Evolutionary conservation across 2,888 invertebrate genomes (phyloP).

Genomic region (Sthenelais limicola): DNA sequence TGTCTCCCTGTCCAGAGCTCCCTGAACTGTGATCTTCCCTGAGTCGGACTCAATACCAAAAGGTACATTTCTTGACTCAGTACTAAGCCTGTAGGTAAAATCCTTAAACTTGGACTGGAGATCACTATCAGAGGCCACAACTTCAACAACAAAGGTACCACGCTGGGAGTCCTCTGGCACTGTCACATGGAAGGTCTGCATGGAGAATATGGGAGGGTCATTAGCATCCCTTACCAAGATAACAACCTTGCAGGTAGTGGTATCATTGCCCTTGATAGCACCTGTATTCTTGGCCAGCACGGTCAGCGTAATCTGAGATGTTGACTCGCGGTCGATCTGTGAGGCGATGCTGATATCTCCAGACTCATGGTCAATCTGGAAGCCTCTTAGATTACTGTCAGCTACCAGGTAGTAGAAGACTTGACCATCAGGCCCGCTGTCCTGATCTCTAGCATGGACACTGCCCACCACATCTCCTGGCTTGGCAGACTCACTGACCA

Average conservation of each 20-base stretch:
- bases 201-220: conserved; percentile 94
- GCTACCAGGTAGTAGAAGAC: conserved; percentile 94
- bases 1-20: conserved; percentile 62
- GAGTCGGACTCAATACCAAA: conserved; percentile 56
- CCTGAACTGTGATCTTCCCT: conserved; percentile 59
- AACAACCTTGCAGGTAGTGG: conserved; percentile 94
- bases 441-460: conserved; percentile 62
- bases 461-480: conserved; percentile 56
- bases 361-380: conserved; percentile 84
- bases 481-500: conserved; percentile 63
- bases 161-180: conserved; percentile 90
- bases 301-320: conserved; percentile 76
- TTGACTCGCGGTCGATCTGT: conserved; percentile 71
- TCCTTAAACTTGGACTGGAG: conserved; percentile 53
- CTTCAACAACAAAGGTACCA: conserved; percentile 85
- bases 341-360: conserved; percentile 87
- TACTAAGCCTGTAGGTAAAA: conserved; percentile 61
- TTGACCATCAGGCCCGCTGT: conserved; percentile 60
- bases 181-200: conserved; percentile 82
- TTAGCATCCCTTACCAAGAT: conserved; percentile 96
- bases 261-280: conserved; percentile 93
- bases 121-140: conserved; percentile 80
- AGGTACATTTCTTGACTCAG: conserved; percentile 54
- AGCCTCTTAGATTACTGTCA: conserved; percentile 92
- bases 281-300: conserved; percentile 96